phyloP scores from a whole-genome alignment of 53 echinoderm and acorn worm genomes.

The Zoroaster sp. region DNA sequence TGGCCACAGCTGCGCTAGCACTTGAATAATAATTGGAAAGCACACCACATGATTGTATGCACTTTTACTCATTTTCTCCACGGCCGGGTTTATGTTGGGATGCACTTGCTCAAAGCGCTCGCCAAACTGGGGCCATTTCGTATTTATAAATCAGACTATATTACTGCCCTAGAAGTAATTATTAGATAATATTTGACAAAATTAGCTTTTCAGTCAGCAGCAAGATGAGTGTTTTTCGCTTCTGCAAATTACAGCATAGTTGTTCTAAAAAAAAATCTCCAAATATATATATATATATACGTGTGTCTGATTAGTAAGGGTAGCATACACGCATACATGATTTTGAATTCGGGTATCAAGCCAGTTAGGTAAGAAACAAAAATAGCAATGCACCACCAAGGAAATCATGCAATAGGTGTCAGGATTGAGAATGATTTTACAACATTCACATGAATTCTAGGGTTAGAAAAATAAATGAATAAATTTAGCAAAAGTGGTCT shows the following conservation, averaged over 20 bases:
- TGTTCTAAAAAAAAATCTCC: too few relatives aligned
- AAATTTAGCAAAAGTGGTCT: too few relatives aligned
- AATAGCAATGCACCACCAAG: too few relatives aligned
- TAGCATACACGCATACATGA: too few relatives aligned
- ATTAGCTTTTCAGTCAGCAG: conserved; percentile 5
- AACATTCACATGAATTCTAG: too few relatives aligned
- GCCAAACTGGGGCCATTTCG: conserved; percentile 12
- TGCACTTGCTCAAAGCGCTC: conserved; percentile 2
- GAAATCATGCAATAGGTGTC: too few relatives aligned
- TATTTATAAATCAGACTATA: background rate
- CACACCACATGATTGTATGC: conserved; percentile 4
- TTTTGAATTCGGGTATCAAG: too few relatives aligned
- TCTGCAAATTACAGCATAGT: background rate
- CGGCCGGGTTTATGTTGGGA: background rate
- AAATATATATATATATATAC: too few relatives aligned
- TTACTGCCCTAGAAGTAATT: background rate
- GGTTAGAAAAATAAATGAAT: too few relatives aligned
- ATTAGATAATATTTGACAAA: conserved; percentile 21
- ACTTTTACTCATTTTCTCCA: background rate
- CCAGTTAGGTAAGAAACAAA: too few relatives aligned
- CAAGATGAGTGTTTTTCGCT: background rate
- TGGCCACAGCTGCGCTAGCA: conserved; percentile 33
- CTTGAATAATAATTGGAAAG: conserved; percentile 40
- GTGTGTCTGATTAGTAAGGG: too few relatives aligned
- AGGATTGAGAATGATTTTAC: too few relatives aligned